These are phyloP conservation scores for Drosophila neutralis DNA, from an alignment of 2,888 invertebrate genomes.

Conservation along the genomic window DNA sequence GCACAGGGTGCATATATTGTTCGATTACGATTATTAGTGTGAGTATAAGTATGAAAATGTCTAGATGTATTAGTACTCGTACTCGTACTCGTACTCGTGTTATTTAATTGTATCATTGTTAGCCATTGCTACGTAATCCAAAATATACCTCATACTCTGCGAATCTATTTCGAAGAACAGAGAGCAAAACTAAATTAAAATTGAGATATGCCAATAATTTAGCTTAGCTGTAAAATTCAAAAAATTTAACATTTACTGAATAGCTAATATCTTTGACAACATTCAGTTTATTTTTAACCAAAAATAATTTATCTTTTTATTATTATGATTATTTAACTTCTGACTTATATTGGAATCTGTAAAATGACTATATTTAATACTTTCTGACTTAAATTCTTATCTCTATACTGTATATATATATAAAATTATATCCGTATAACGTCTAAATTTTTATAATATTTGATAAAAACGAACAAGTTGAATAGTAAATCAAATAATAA, in stretches of 20 bases:
- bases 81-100: conserved; percentile 1
- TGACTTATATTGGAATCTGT: too few species aligned
- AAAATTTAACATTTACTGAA: too few species aligned
- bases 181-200: not conserved
- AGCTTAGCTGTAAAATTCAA: too few species aligned
- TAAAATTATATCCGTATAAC: not conserved
- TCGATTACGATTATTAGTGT: conserved; percentile 33
- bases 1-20: conserved; percentile 40
- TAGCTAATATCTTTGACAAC: too few species aligned
- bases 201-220: not conserved
- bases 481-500: not conserved
- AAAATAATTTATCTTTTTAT: too few species aligned
- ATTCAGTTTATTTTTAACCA: too few species aligned
- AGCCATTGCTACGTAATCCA: conserved; percentile 38
- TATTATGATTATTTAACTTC: too few species aligned
- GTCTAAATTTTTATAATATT: not conserved
- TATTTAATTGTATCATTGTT: conserved; percentile 22
- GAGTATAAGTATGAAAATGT: conserved; percentile 6
- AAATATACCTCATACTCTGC: conserved; percentile 33
- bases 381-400: not conserved
- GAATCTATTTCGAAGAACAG: not conserved
- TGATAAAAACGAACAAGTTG: not conserved
- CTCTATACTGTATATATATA: not conserved
- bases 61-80: not conserved
- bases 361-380: not conserved